Percentiles rank a stretch among this genome's conserved stretches.
These are phyloP conservation scores for Caenorhabditis sp. DNA, from an alignment of 2,888 invertebrate genomes.

Conservation along the genomic window DNA sequence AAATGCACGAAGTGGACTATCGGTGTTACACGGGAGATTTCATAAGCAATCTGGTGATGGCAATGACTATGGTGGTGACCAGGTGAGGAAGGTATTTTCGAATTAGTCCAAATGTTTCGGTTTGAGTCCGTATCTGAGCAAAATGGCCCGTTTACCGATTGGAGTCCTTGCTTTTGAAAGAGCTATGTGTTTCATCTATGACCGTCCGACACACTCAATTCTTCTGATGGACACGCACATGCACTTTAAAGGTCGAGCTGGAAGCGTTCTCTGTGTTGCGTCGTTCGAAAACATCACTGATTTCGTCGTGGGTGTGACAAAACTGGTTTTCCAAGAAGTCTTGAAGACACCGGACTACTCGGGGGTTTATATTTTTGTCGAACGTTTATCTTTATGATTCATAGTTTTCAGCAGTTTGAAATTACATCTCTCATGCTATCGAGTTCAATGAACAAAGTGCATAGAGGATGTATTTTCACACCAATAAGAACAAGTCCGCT, in stretches of 20 bases:
- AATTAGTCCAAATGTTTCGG: background rate
- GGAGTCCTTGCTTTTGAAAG: constrained; percentile 61
- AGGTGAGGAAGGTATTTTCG: background rate
- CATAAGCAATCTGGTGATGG: constrained; percentile 45
- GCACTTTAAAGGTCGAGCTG: constrained; percentile 59
- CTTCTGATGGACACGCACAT: constrained; percentile 60
- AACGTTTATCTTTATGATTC: background rate
- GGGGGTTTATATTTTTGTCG: constrained; percentile 26
- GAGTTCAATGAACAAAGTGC: constrained; percentile 47
- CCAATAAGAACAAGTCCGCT: constrained; percentile 19
- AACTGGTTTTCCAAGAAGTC: constrained; percentile 61
- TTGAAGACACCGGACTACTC: constrained; percentile 28
- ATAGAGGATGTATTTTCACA: constrained; percentile 41
- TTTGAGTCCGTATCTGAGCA: constrained; percentile 40
- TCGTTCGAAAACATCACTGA: constrained; percentile 49
- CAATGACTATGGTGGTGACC: constrained; percentile 44
- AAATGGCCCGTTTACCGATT: constrained; percentile 34
- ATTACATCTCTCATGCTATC: constrained; percentile 60
- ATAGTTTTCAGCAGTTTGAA: constrained; percentile 56
- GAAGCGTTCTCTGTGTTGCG: constrained; percentile 42
- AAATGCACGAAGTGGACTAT: constrained; percentile 62
- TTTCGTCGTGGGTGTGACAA: constrained; percentile 45
- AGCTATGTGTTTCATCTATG: constrained; percentile 59
- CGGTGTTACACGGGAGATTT: constrained; percentile 56
- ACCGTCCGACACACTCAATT: constrained; percentile 51